Conservation (phyloP, 53 echinoderm and acorn worm genomes). For the Temnopleurus reevesii region DNA sequence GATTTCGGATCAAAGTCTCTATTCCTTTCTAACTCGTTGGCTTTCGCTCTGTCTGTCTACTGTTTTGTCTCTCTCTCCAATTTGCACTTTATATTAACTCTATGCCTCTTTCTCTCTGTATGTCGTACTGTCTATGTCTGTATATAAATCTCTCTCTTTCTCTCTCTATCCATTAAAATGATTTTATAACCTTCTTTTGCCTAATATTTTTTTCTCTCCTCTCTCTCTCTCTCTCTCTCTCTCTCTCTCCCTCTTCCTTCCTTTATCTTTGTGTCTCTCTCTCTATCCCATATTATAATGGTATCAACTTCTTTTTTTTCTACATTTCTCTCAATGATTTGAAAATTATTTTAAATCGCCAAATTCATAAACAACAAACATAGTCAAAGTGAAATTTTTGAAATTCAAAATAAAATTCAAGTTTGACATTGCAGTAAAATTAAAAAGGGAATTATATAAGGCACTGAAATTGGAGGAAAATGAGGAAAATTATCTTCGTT, state of each 20-base stretch:
- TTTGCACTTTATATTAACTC: background rate
- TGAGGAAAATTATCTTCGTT: no score
- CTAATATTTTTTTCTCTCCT: no score
- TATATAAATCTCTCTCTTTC: background rate
- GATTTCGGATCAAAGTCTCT: constrained; percentile 12
- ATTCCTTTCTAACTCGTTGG: background rate
- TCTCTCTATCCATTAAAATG: background rate
- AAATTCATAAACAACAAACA: no score
- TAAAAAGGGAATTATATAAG: no score
- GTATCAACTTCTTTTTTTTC: background rate
- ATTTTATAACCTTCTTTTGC: background rate
- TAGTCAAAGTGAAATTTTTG: no score
- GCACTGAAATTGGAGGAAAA: no score
- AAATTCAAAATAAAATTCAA: no score
- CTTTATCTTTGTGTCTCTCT: background rate
- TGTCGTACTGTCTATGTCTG: no score
- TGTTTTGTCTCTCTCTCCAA: background rate
- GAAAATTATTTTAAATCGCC: no score
- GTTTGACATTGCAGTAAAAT: no score
- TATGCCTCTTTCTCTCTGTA: background rate
- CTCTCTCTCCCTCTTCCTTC: background rate
- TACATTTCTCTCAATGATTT: background rate
- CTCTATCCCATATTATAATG: background rate
- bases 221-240: background rate
- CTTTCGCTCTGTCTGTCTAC: background rate